These are phyloP conservation scores for Scrobipalpa atriplicella DNA, from an alignment of 2,888 invertebrate species.

Conservation along the genomic window DNA sequence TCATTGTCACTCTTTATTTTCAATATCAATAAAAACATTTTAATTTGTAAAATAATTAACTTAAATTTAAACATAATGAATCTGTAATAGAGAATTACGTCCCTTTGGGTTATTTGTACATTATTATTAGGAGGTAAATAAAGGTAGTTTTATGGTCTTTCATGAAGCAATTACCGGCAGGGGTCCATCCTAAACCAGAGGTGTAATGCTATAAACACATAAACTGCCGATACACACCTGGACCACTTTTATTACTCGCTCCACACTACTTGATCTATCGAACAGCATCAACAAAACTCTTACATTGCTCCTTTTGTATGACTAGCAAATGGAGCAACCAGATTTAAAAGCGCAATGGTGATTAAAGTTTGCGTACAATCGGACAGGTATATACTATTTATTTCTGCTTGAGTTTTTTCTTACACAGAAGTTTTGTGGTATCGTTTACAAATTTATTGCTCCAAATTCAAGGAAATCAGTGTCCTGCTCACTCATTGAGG, in stretches of 20 bases:
- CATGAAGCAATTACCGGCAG: constrained; percentile 75
- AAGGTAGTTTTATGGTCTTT: constrained; percentile 63
- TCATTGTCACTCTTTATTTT: not conserved
- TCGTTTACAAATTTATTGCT: constrained; percentile 77
- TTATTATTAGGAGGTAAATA: constrained; percentile 47
- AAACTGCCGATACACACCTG: constrained; percentile 73
- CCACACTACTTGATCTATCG: constrained; percentile 18
- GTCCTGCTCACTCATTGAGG: constrained; percentile 66
- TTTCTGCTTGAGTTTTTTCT: constrained; percentile 44
- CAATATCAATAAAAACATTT: not conserved
- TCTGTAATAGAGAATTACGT: not conserved
- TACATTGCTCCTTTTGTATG: constrained; percentile 35
- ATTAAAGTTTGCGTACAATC: not conserved
- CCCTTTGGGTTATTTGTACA: constrained; percentile 14
- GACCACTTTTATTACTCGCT: constrained; percentile 37
- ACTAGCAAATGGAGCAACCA: not conserved
- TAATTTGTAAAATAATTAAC: not conserved
- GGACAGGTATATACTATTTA: not conserved
- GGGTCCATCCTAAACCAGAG: constrained; percentile 66
- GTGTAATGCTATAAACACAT: constrained; percentile 78
- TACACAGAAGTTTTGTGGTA: constrained; percentile 78
- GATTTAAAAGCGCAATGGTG: constrained; percentile 43
- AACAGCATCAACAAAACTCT: not conserved
- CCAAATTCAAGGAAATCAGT: constrained; percentile 69
- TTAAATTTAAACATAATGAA: not conserved